Conservation (phyloP, 2,797 vertebrate genomes). For the Argentina silus region DNA sequence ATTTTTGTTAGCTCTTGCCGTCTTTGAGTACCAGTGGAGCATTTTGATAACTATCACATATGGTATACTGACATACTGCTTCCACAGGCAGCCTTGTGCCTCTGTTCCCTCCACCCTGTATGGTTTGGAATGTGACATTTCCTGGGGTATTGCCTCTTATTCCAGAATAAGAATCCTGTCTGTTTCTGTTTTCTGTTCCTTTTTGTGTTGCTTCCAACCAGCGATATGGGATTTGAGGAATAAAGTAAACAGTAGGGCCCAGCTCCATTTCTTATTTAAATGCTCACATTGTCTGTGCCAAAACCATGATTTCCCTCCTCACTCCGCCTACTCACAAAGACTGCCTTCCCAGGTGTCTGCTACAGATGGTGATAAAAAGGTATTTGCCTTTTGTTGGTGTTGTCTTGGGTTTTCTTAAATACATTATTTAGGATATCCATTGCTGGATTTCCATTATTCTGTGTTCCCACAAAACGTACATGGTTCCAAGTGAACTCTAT, state of each 20-base stretch:
- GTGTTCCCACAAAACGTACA: conserved; percentile 65
- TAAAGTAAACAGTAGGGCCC: conserved; percentile 66
- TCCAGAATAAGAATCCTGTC: conserved; percentile 18
- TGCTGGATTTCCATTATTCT: conserved; percentile 69
- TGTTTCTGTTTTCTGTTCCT: conserved; percentile 43
- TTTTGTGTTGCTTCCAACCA: conserved; percentile 51
- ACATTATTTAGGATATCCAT: conserved; percentile 76
- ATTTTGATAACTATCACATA: conserved; percentile 17
- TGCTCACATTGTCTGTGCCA: conserved; percentile 74
- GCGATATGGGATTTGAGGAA: conserved; percentile 64
- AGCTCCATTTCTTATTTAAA: conserved; percentile 77
- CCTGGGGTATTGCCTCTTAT: conserved; percentile 19
- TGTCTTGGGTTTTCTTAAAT: conserved; percentile 73
- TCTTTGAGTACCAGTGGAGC: conserved; percentile 23
- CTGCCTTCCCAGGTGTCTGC: conserved; percentile 68
- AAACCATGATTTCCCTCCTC: conserved; percentile 77
- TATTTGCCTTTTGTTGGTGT: conserved; percentile 74
- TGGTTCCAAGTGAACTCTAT: conserved; percentile 37
- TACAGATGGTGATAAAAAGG: conserved; percentile 75
- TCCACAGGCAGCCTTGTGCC: conserved; percentile 5
- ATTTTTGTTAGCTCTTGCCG: neutral
- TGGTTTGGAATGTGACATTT: conserved; percentile 37
- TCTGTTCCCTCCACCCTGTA: conserved; percentile 18
- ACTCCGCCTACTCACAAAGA: conserved; percentile 71
- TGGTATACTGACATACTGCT: conserved; percentile 13